A percentile compares a stretch with the other conserved stretches of the same genome.
phyloP scores from a whole-genome alignment of 1,140 invertebrate genomes.

The Heliconius melpomene region DNA sequence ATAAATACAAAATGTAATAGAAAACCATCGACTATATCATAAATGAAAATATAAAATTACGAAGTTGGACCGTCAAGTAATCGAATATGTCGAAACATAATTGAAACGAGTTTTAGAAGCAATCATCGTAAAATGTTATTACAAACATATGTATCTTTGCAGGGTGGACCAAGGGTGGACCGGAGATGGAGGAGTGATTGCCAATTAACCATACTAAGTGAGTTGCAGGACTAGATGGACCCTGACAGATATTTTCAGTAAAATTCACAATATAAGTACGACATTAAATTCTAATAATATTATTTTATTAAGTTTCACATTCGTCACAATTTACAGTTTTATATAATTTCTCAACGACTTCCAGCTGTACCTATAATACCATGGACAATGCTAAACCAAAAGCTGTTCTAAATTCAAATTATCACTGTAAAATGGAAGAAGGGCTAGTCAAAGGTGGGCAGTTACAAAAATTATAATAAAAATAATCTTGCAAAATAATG shows the following conservation, averaged over 20 bases:
- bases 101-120: conserved; percentile 21
- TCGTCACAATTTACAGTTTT: too few relatives aligned
- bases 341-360: too few relatives aligned
- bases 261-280: too few relatives aligned
- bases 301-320: too few relatives aligned
- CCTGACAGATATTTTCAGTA: neutral
- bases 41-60: neutral
- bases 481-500: too few relatives aligned
- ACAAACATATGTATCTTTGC: conserved; percentile 44
- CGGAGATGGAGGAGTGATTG: conserved; percentile 73
- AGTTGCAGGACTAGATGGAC: conserved; percentile 13
- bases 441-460: too few relatives aligned
- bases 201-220: conserved; percentile 52
- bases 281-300: too few relatives aligned
- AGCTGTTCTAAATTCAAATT: too few relatives aligned
- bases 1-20: neutral
- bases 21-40: neutral
- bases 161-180: conserved; percentile 34
- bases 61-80: conserved; percentile 2
- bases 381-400: too few relatives aligned
- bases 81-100: conserved; percentile 3
- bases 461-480: too few relatives aligned
- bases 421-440: too few relatives aligned
- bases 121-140: conserved; percentile 47
- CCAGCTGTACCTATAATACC: too few relatives aligned